Base-by-base conservation (phyloP, 2,113 vertebrate genomes). In the Seriola aureovittata region DNA sequence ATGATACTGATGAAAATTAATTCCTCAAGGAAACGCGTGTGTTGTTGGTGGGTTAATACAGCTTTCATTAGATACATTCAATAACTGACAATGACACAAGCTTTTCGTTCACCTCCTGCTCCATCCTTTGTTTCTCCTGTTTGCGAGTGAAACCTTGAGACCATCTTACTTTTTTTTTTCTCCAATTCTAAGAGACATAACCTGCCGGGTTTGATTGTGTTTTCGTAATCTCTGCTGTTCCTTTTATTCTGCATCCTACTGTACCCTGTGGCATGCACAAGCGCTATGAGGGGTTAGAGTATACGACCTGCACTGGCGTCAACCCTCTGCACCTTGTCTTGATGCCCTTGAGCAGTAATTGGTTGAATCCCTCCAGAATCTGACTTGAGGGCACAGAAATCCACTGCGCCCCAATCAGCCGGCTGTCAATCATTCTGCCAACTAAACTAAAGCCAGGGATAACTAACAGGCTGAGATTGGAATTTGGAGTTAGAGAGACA, bases 311-410 rank as follows among this genome's bases (percentile, higher is more conserved):
- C 82, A 42, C 85, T 5, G 73, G 81, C 57, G 59, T 78, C 85
- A 81, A 81, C 86, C 79, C 82, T 80, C 75, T 75, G 71, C 79
- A 80, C 88, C 91, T 92, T 93, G 90, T 89, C 92, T 93, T 86
- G 87, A 88, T 93, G 92, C 92, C 91, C 92, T 93, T 93, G 91
- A 92, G 92, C 86, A 3, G 89, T 94, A 94, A 94, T 94, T 94
- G 93, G 89, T 93, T 72, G 90, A 91, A 93, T 94, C 89, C 91
- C 89, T 72, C 80, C 84, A 88, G 87, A 91, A 93, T 93, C 91
- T 85, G 88, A 87, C 91, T 94, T 88, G 85, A 92, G 91, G 91
- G 86, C 87, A 92, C 79, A 78, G 83, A 90, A 91, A 93, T 92
- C 93, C 92, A 66, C 85, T 34, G 86, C 88, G 80, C 81, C 83